Base-by-base conservation (phyloP, 1,140 invertebrate species). In the Hormaphis cornu region DNA sequence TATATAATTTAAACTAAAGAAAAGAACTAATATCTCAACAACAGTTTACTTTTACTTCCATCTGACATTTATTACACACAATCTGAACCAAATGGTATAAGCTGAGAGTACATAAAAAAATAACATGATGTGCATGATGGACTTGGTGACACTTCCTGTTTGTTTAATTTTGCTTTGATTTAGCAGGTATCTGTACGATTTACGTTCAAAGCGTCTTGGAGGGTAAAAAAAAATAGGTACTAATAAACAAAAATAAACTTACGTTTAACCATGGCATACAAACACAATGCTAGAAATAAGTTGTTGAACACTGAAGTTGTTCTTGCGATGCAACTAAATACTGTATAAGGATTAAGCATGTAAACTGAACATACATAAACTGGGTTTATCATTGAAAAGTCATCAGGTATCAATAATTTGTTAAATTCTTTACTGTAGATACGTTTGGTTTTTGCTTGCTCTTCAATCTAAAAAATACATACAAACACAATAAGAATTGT, bases 281-380 rank as follows among this genome's bases (percentile, higher is more conserved):
- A 78, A 35, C 85, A 83, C 3, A 86, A 72, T 12, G 92, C 84
- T 42, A 90, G 79, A 28, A 91, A 82, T 10, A 96, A 79, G 80
- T 98, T 98, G 69, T 88, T 87, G 72, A 98, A 86, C 10, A 93
- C 88, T 16, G 91, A 93, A 6, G 94, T 95, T 0, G 93, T 95
- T 76, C 88, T 85, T 35, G 88, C 92, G n/a, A 90, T 85, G 81
- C 94, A 98, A 72, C 89, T 92, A 16, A 93, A 80, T 50, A 98
- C 83, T 35, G 88, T 88, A 76, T 93, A 93, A 0, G 96, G 96
- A 81, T 96, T 97, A 71, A 97, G 90, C 10, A 97, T 81, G 81
- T 95, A 96, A 0, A 89, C 88, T 69, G 87, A 84, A 72, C 86
- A 77, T 0, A 92, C 88, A 76, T 87, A 87, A 42, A 86, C 77